Conservation (phyloP, 2,113 vertebrate species). For the Phalacrocorax carbo region DNA sequence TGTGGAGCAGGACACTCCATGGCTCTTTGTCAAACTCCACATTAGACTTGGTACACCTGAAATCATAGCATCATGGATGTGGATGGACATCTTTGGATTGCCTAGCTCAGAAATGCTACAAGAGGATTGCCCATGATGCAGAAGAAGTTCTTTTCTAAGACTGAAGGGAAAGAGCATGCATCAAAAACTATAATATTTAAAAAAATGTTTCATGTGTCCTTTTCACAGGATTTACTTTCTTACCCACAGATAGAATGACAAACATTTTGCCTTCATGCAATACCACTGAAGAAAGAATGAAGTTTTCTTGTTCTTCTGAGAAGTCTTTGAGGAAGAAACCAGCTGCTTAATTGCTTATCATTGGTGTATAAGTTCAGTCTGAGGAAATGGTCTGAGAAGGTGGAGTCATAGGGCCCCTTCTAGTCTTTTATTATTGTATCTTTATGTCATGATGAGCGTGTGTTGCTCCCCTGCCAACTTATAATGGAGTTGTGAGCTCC, state of each 20-base stretch:
- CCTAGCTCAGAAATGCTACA: background rate
- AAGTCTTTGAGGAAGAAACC: background rate
- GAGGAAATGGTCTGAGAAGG: background rate
- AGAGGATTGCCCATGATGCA: background rate
- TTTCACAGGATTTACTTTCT: background rate
- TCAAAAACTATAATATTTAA: background rate
- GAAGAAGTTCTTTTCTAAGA: background rate
- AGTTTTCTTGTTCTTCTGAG: background rate
- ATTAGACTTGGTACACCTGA: background rate
- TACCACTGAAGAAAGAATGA: background rate
- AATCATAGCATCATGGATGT: background rate
- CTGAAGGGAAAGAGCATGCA: background rate
- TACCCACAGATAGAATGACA: background rate
- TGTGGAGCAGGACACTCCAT: conserved; percentile 93
- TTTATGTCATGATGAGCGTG: background rate
- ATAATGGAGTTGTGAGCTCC: background rate
- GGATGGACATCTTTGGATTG: background rate
- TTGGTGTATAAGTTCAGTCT: background rate
- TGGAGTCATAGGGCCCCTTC: background rate
- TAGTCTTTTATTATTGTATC: background rate
- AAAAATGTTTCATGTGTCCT: background rate
- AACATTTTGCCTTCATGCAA: background rate
- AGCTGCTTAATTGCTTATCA: background rate
- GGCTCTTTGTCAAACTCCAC: conserved; percentile 72
- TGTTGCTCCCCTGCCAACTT: background rate